Evolutionary conservation across 2,888 invertebrate species (phyloP).

Genomic region (Fragum whitleyi): DNA sequence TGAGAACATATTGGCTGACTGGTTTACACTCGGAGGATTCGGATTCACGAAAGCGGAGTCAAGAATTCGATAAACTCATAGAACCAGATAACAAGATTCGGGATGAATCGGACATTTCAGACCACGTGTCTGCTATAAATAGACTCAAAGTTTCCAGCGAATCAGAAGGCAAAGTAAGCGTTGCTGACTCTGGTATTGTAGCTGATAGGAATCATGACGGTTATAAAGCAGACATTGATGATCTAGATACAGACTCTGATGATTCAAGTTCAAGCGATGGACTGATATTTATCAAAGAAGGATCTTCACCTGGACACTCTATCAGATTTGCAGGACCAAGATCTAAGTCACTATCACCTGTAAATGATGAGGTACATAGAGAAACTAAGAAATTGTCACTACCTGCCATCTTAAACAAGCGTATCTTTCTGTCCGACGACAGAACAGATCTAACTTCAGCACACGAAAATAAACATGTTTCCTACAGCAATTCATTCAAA

Average conservation of each 20-base stretch:
- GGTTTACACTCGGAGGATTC: conserved; percentile 38
- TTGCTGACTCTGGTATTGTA: conserved; percentile 57
- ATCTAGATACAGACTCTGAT: not conserved
- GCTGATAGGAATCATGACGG: conserved; percentile 37
- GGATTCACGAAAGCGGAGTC: not conserved
- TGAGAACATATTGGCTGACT: conserved; percentile 80
- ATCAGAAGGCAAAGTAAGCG: conserved; percentile 49
- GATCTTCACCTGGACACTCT: not conserved
- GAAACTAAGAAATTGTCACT: not conserved
- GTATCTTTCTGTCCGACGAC: not conserved
- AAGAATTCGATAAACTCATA: conserved; percentile 21
- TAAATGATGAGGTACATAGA: not conserved
- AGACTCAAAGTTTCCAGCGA: conserved; percentile 17
- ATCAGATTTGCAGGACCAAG: not conserved
- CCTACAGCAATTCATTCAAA: conserved; percentile 3
- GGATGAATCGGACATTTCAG: not conserved
- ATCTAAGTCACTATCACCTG: not conserved
- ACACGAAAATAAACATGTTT: not conserved
- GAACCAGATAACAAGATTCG: conserved; percentile 23
- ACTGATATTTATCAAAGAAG: conserved; percentile 14
- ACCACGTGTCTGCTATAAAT: not conserved
- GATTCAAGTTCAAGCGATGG: conserved; percentile 13
- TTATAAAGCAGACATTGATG: not conserved
- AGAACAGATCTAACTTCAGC: too few species aligned
- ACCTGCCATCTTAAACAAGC: not conserved